phyloP scores from a whole-genome alignment of 2,888 invertebrate genomes.

The Morinoia aosen region DNA sequence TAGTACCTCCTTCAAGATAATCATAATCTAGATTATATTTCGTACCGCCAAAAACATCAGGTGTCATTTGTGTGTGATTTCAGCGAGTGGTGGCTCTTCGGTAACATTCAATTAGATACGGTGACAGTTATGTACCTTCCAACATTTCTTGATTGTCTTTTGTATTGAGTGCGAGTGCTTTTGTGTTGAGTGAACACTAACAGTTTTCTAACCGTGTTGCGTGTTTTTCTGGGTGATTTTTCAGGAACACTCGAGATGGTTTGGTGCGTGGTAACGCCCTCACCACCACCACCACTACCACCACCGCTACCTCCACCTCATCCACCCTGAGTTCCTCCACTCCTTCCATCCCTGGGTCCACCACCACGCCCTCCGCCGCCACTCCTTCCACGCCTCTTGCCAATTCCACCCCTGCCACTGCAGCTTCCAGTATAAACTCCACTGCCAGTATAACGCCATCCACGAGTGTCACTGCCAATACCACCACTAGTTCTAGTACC shows the following conservation, averaged over 20 bases:
- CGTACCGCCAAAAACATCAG: background rate
- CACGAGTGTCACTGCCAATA: constrained; percentile 31
- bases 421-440: background rate
- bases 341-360: constrained; percentile 33
- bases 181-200: background rate
- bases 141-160: background rate
- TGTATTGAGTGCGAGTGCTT: background rate
- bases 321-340: background rate
- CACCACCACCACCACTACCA: background rate
- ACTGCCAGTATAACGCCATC: constrained; percentile 11
- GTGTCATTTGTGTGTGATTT: background rate
- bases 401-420: constrained; percentile 8
- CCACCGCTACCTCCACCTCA: constrained; percentile 5
- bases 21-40: background rate
- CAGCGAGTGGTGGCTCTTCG: too few relatives aligned
- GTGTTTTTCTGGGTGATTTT: background rate
- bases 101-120: too few relatives aligned
- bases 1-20: too few relatives aligned
- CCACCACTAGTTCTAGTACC: constrained; percentile 39
- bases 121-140: too few relatives aligned
- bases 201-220: background rate
- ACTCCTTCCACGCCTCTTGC: background rate
- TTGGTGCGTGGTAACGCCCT: background rate
- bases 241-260: constrained; percentile 45
- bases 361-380: background rate